Evolutionary conservation across 2,797 vertebrate genomes (phyloP).

Genomic region (Paratrypauchen microcephalus): DNA sequence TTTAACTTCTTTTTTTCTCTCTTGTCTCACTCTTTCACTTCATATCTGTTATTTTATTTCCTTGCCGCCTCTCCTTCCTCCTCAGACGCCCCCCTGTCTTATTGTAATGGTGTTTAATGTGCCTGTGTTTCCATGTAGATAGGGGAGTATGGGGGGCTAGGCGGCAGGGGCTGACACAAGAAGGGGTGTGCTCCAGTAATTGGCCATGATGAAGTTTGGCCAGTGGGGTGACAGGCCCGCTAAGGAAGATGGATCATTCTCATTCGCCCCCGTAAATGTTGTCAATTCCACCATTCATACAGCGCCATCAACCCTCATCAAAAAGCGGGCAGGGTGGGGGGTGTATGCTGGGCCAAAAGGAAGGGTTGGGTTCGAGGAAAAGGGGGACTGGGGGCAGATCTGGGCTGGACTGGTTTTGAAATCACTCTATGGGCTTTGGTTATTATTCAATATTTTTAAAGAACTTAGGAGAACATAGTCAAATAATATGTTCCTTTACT

Average conservation of each 20-base stretch:
- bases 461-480: neutral
- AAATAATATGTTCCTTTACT: neutral
- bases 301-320: slow-evolving; percentile 95
- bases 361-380: slow-evolving; percentile 39
- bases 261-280: slow-evolving; percentile 99
- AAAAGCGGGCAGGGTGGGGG: slow-evolving; percentile 71
- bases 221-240: slow-evolving; percentile 93
- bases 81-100: slow-evolving; percentile 51
- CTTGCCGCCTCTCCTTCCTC: slow-evolving; percentile 20
- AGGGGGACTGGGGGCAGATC: slow-evolving; percentile 4
- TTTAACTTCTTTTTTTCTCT: slow-evolving; percentile 50
- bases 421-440: neutral
- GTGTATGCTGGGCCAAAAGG: slow-evolving; percentile 82
- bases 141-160: slow-evolving; percentile 59
- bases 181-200: slow-evolving; percentile 92
- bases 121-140: slow-evolving; percentile 93
- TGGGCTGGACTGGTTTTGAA: neutral
- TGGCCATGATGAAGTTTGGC: slow-evolving; percentile 99
- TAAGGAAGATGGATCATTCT: slow-evolving; percentile 99
- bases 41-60: slow-evolving; percentile 58
- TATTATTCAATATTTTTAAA: neutral
- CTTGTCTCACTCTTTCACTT: slow-evolving; percentile 40
- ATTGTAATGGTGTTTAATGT: slow-evolving; percentile 74
- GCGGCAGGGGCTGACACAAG: slow-evolving; percentile 64
- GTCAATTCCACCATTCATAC: slow-evolving; percentile 99